Evolutionary conservation across 2,888 invertebrate genomes (phyloP), one percentile per base, ranked within the genome.

Genomic region (Proisotoma minuta): DNA sequence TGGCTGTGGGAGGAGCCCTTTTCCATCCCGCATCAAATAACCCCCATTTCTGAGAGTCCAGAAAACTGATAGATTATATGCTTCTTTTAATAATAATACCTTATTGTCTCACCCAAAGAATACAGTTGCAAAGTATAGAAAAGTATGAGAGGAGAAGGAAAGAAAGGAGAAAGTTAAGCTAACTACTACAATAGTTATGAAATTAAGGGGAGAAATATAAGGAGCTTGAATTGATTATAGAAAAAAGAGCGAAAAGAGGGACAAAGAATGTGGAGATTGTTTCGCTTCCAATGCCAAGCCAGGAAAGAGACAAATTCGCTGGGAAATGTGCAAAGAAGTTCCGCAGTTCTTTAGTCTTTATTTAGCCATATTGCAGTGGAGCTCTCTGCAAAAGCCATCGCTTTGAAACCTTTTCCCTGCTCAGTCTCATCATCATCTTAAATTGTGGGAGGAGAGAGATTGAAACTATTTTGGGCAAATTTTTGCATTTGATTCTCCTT

Each of bases 381-480:
- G n/a, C n/a, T n/a, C n/a, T 43, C 10, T 43, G 43, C 43, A 43
- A 12, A 34, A 34, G 34, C 15, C 34, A 34, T 8, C 8, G 8
- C 15, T 34, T 8, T 15, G 15, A 34, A 34, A 34, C 8, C 34
- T 34, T 34, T 34, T 43, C 18, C 43, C 43, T 12, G 43, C 43
- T 43, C 43, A 8, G 8, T 10, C 15, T 8, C 34, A 34, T 34
- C 34, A 10, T 34, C 34, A 34, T 34, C 34, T 34, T 15, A 34
- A 10, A 34, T 26, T 47, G 34, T 26, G 57, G 54, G 60, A 57
- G 52, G 60, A 59, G 63, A 22, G 27, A 28, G 54, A 40, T 57
- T 57, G 57, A 61, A 69, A 65, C 68, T 68, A 68, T 68, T 68
- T 68, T 69, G 68, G 68, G 62, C 68, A 69, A 68, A 69, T 69